phyloP scores from a whole-genome alignment of 2,888 invertebrate species.

The Athetis lepigone region DNA sequence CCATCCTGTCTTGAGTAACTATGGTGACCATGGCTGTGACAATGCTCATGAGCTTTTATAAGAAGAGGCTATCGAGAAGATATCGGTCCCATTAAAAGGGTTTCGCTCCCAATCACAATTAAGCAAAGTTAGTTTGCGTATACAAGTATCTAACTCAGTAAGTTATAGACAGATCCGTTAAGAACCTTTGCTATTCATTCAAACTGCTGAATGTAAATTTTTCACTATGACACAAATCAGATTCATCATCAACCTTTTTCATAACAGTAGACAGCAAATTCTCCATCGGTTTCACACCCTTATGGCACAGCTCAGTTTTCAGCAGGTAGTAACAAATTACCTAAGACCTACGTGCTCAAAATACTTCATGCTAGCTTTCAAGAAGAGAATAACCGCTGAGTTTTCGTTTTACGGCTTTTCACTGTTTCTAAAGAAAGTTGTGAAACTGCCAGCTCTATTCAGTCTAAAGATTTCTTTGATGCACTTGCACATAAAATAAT shows the following conservation, averaged over 20 bases:
- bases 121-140: not conserved
- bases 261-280: not conserved
- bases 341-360: conserved; percentile 15
- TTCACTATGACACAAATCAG: too few relatives aligned
- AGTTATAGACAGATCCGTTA: not conserved
- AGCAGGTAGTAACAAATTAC: conserved; percentile 9
- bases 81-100: too few relatives aligned
- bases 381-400: conserved; percentile 30
- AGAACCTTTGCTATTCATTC: too few relatives aligned
- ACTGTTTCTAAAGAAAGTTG: conserved; percentile 70
- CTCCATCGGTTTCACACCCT: not conserved
- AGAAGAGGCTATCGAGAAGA: too few relatives aligned
- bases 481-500: conserved; percentile 50
- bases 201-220: not conserved
- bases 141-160: not conserved
- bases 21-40: too few relatives aligned
- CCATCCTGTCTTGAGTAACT: too few relatives aligned
- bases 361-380: conserved; percentile 24
- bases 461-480: conserved; percentile 58
- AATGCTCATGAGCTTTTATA: too few relatives aligned
- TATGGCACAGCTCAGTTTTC: not conserved
- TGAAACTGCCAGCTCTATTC: conserved; percentile 71
- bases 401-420: conserved; percentile 59
- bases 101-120: not conserved
- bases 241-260: not conserved